Evolutionary conservation across 2,113 vertebrate species (phyloP).

Genomic region (Podarcis raffonei): DNA sequence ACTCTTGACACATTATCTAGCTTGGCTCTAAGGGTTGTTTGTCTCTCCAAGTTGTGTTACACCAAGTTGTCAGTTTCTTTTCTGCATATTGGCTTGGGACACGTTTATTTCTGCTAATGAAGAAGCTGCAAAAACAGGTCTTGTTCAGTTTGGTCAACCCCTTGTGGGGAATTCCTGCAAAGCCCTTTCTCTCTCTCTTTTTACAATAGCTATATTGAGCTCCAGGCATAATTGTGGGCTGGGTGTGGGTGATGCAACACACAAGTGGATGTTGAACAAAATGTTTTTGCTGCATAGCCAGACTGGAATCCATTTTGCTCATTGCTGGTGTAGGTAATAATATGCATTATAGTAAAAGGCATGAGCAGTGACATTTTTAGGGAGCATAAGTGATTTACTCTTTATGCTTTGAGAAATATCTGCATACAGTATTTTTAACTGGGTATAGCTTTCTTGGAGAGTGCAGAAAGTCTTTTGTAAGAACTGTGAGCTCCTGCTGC

Average conservation of each 20-base stretch:
- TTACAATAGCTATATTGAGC: not conserved
- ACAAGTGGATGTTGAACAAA: not conserved
- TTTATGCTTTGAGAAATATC: not conserved
- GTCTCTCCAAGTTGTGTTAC: not conserved
- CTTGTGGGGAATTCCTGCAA: not conserved
- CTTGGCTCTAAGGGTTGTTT: not conserved
- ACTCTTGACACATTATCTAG: not conserved
- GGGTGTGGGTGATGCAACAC: not conserved
- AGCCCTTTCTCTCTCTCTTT: too few relatives aligned
- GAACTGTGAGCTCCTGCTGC: slow-evolving; percentile 21
- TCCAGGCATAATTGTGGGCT: not conserved
- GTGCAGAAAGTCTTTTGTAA: slow-evolving; percentile 16
- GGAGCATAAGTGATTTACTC: slow-evolving; percentile 2
- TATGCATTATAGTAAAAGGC: not conserved
- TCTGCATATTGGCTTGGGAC: not conserved
- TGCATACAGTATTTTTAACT: not conserved
- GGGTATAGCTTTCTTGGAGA: not conserved
- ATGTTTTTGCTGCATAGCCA: not conserved
- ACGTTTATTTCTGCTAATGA: not conserved
- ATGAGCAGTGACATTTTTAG: not conserved
- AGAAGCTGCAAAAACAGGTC: not conserved
- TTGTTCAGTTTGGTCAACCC: not conserved
- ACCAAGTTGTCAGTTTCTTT: not conserved
- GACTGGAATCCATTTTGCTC: not conserved
- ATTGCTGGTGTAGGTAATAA: not conserved